These are phyloP conservation scores for Amitus sp. DNA, from an alignment of 2,888 invertebrate genomes.

Conservation along the genomic window DNA sequence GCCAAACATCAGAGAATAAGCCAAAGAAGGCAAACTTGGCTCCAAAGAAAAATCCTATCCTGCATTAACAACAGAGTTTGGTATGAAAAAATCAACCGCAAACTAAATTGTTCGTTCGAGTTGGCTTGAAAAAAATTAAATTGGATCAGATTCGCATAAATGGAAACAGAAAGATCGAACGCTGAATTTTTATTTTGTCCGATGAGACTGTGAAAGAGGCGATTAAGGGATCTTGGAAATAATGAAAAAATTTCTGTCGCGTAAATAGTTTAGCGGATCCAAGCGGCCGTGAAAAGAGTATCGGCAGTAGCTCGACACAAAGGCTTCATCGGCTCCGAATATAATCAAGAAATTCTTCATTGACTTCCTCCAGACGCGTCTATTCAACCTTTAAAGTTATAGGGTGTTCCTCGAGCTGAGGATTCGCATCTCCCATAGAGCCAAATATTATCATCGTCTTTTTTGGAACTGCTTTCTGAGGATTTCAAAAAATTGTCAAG, in stretches of 20 bases:
- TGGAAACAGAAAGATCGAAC: no score
- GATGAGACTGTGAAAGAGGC: no score
- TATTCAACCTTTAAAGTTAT: conserved; percentile 4
- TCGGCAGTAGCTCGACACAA: conserved; percentile 20
- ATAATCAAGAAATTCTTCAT: conserved; percentile 42
- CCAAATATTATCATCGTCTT: conserved; percentile 16
- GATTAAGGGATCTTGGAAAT: no score
- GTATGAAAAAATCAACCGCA: no score
- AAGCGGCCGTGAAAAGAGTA: conserved; percentile 29
- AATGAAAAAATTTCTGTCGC: background rate
- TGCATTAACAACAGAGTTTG: no score
- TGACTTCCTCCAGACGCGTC: conserved; percentile 15
- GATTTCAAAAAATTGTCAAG: conserved; percentile 23
- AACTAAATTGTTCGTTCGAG: no score
- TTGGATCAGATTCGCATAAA: no score
- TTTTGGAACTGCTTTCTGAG: conserved; percentile 18
- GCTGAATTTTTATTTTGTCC: no score
- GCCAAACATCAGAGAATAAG: background rate
- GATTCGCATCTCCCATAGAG: conserved; percentile 24
- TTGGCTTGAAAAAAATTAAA: no score
- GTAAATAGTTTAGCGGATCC: conserved; percentile 23
- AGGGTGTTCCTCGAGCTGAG: background rate
- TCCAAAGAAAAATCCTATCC: no score
- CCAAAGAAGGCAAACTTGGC: no score
- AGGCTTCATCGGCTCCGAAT: conserved; percentile 13